Evolutionary conservation across 2,888 invertebrate species (phyloP), one percentile per base, ranked within the genome.

Genomic region (Idaea straminata): DNA sequence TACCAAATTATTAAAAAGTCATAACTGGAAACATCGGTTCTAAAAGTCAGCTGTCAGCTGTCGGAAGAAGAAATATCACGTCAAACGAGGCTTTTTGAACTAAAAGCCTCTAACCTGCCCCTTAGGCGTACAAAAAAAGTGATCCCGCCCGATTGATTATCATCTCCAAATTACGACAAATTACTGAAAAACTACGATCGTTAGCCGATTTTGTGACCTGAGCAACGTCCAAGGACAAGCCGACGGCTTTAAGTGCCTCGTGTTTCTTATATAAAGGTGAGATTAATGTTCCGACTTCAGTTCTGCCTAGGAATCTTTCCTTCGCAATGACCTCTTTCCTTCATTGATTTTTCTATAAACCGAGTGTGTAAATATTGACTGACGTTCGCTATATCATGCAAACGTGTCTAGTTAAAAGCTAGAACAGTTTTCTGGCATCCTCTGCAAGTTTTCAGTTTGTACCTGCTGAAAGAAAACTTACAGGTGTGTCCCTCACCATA

Each of bases 301-400:
- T 34, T 36, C 25, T 61, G 62, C 66, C 68, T 64, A 64, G 61
- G 67, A 63, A 65, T 63, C 61, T 36, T 59, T 62, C 63, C 68
- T 72, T 34, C 16, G 34, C 59, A 34, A 7, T 59, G 59, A 64
- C 62, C 64, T 64, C 64, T 59, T 67, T 38, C 67, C 72, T 74
- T 67, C 86, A 89, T 88, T 86, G 88, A 88, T 88, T 89, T 89
- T 88, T 86, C 83, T 73, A 80, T 83, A 84, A 84, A 85, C 77
- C 66, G 66, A 73, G 73, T 70, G 70, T 75, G 84, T 83, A 83
- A 86, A 84, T 81, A 83, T 80, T 82, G 77, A 66, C 67, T 67
- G 68, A 61, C 60, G 59, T 61, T 65, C 59, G 5, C 47, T 47
- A 47, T 47, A 47, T 47, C 47, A 47, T 10, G 5, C 13, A 47